Percentiles rank a stretch among this genome's conserved stretches.
phyloP scores from a whole-genome alignment of 2,888 invertebrate genomes.

The Cyrtodaria siliqua region DNA sequence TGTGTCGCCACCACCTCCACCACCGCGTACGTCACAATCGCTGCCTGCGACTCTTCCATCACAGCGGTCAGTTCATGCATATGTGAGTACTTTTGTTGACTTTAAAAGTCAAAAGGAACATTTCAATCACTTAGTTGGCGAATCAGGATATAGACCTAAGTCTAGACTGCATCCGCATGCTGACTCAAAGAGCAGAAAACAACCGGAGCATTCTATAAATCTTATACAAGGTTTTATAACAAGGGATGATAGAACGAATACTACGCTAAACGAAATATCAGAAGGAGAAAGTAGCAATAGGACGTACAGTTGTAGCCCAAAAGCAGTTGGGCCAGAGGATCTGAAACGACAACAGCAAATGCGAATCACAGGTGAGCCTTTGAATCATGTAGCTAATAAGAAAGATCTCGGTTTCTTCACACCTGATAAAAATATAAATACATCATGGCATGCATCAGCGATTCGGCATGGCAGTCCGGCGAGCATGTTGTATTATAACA shows the following conservation, averaged over 20 bases:
- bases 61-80: constrained; percentile 29
- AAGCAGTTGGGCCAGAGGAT: constrained; percentile 54
- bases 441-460: constrained; percentile 39
- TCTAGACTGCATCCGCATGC: constrained; percentile 59
- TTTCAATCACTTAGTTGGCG: constrained; percentile 43
- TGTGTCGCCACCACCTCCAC: constrained; percentile 32
- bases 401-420: constrained; percentile 43
- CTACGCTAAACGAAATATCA: constrained; percentile 68
- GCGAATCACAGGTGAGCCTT: constrained; percentile 60
- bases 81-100: constrained; percentile 48
- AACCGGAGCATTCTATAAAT: constrained; percentile 68
- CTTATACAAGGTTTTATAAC: constrained; percentile 78
- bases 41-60: constrained; percentile 47
- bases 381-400: constrained; percentile 15
- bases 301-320: constrained; percentile 57
- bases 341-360: constrained; percentile 61
- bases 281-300: constrained; percentile 59
- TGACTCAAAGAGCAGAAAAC: constrained; percentile 60
- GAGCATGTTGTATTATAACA: constrained; percentile 47
- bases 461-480: constrained; percentile 57
- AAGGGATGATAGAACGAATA: constrained; percentile 72
- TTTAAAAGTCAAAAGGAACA: constrained; percentile 54
- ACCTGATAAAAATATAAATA: constrained; percentile 35
- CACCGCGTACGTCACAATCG: constrained; percentile 60
- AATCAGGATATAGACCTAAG: constrained; percentile 45